Evolutionary conservation across 1,140 invertebrate genomes (phyloP).

Genomic region (Holotrichia oblita): DNA sequence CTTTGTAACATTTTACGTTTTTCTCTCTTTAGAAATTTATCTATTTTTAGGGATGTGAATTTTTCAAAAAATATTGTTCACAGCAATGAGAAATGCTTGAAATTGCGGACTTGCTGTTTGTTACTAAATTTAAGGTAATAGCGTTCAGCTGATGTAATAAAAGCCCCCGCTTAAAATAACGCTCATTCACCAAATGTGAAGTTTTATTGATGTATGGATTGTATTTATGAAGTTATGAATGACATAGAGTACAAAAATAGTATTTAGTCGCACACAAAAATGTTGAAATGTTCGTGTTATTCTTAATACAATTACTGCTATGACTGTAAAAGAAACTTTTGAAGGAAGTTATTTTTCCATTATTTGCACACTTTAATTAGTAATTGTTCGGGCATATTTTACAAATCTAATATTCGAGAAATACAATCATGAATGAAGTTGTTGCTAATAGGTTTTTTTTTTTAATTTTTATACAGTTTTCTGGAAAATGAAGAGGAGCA

Average conservation of each 20-base stretch:
- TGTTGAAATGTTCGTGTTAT: background rate
- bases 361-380: no score
- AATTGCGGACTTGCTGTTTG: conserved; percentile 9
- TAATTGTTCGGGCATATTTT: no score
- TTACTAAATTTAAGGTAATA: conserved; percentile 22
- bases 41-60: background rate
- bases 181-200: conserved; percentile 18
- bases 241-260: background rate
- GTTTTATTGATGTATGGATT: conserved; percentile 13
- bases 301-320: background rate
- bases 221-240: conserved; percentile 16
- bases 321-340: background rate
- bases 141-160: conserved; percentile 33
- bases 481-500: no score
- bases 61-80: conserved; percentile 23
- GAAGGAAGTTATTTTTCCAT: no score
- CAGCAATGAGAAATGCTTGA: background rate
- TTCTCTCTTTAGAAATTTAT: conserved; percentile 1
- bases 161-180: conserved; percentile 10
- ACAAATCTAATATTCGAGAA: no score
- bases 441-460: no score
- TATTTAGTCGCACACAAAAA: background rate
- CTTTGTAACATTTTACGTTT: conserved; percentile 13
- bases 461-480: no score
- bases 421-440: no score